These are phyloP conservation scores for Osmerus eperlanus DNA, from an alignment of 2,113 vertebrate species.

Conservation along the genomic window DNA sequence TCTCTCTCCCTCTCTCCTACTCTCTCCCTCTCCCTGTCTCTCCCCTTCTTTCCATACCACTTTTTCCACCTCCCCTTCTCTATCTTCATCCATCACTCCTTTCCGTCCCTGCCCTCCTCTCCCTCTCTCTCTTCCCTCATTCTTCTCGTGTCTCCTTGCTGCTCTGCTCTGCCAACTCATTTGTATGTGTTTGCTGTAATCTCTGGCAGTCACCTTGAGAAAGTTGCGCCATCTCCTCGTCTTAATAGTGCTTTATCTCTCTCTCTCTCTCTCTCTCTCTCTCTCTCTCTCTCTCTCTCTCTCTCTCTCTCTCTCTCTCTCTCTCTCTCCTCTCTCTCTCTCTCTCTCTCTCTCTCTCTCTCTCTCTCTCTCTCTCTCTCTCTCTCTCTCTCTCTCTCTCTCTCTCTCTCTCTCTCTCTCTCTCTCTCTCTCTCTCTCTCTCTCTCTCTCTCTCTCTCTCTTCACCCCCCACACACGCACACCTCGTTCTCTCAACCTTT, in stretches of 20 bases:
- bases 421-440: conserved; percentile 34
- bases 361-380: neutral
- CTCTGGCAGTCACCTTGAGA: conserved; percentile 68
- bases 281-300: neutral
- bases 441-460: neutral
- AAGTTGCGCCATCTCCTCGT: conserved; percentile 50
- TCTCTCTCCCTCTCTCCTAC: conserved; percentile 22
- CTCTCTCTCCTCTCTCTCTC: neutral
- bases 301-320: conserved; percentile 13
- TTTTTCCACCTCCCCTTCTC: conserved; percentile 1
- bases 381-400: conserved; percentile 45
- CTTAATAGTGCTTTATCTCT: conserved; percentile 62
- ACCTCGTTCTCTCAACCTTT: neutral
- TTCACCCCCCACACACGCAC: neutral
- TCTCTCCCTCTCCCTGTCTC: neutral
- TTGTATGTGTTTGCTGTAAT: conserved; percentile 58
- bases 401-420: conserved; percentile 41
- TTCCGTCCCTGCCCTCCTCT: conserved; percentile 7
- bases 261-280: neutral
- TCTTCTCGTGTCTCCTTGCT: neutral
- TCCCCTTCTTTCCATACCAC: neutral
- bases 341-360: conserved; percentile 34
- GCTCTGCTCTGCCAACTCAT: conserved; percentile 42
- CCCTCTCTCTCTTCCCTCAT: neutral
- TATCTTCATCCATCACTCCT: neutral